Conservation (phyloP, 1,140 invertebrate species). For the Drosophila subpulchrella region DNA sequence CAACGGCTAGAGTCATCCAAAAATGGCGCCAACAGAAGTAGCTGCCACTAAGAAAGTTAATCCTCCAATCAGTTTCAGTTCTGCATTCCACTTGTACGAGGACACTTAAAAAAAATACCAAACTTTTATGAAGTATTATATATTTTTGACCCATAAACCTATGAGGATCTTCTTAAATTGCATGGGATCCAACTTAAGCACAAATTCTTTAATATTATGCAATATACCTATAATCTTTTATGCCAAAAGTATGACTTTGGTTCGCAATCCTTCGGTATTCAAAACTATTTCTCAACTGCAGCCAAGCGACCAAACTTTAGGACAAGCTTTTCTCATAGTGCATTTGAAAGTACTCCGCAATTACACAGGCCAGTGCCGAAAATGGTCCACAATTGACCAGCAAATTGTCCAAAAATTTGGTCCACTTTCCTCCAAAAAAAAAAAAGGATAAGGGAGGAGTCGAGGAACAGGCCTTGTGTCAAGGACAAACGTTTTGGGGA, state of each 20-base stretch:
- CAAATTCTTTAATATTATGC: too few species aligned
- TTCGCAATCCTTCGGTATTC: neutral
- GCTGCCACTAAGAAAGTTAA: conserved; percentile 12
- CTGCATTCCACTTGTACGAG: neutral
- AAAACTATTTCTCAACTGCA: neutral
- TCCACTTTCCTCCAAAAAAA: neutral
- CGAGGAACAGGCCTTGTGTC: conserved; percentile 39
- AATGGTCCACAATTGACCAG: conserved; percentile 63
- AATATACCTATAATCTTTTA: too few species aligned
- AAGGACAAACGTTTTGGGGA: conserved; percentile 65
- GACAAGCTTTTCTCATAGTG: neutral
- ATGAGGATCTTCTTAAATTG: too few species aligned
- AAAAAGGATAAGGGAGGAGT: conserved; percentile 10
- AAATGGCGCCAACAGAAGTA: conserved; percentile 16
- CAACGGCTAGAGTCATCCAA: conserved; percentile 18
- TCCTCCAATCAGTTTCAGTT: conserved; percentile 15
- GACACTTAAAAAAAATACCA: conserved; percentile 9
- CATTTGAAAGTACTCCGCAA: conserved; percentile 12
- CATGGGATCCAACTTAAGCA: too few species aligned
- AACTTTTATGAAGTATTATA: neutral
- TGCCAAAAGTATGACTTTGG: neutral
- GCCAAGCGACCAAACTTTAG: neutral
- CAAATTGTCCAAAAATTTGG: conserved; percentile 53
- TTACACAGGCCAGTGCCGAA: conserved; percentile 39
- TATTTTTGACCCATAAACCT: neutral